Evolutionary conservation across 2,888 invertebrate genomes (phyloP).

Genomic region (Caenorhabditis wallacei): DNA sequence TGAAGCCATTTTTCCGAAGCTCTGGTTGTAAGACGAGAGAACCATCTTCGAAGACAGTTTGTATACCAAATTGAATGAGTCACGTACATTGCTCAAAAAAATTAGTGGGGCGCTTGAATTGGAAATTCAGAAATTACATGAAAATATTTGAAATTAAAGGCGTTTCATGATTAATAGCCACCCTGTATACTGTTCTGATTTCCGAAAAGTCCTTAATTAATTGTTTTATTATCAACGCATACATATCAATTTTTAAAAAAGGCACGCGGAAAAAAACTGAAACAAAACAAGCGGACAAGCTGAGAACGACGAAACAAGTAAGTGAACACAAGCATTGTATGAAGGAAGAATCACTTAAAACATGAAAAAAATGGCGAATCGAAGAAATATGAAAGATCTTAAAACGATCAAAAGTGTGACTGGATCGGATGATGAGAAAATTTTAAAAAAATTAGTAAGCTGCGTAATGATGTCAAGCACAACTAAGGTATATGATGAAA

Average conservation of each 20-base stretch:
- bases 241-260: slow-evolving; percentile 25
- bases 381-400: slow-evolving; percentile 25
- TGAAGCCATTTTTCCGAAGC: too few species aligned
- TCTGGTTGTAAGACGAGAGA: too few species aligned
- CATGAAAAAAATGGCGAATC: slow-evolving; percentile 24
- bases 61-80: too few species aligned
- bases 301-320: slow-evolving; percentile 44
- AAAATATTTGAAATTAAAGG: too few species aligned
- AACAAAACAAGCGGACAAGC: slow-evolving; percentile 21
- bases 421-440: slow-evolving; percentile 12
- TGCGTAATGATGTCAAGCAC: background rate
- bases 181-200: too few species aligned
- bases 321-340: slow-evolving; percentile 50
- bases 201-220: too few species aligned
- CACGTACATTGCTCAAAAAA: too few species aligned
- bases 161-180: too few species aligned
- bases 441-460: slow-evolving; percentile 6
- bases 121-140: too few species aligned
- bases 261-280: slow-evolving; percentile 31
- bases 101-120: too few species aligned
- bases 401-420: slow-evolving; percentile 44
- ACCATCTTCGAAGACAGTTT: too few species aligned
- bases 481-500: background rate
- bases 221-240: background rate
- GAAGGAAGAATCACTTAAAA: slow-evolving; percentile 20